A percentile compares a stretch with the other conserved stretches of the same genome.
phyloP scores from a whole-genome alignment of 2,797 vertebrate genomes.

The Cercopithecus petaurista region DNA sequence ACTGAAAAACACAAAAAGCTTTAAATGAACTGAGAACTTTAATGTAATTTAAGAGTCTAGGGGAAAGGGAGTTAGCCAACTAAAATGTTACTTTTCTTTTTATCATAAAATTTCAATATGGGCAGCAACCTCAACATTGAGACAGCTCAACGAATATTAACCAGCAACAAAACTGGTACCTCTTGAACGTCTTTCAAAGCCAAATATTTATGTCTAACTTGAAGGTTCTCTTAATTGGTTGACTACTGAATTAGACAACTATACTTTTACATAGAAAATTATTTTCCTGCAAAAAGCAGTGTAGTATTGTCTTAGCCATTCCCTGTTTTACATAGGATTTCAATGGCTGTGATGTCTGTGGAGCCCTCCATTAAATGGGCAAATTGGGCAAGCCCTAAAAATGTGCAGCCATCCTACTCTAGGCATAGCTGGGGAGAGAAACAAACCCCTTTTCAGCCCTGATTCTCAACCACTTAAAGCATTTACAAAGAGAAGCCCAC shows the following conservation, averaged over 20 bases:
- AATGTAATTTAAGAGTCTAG: neutral
- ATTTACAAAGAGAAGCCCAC: constrained; percentile 61
- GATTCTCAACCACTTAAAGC: constrained; percentile 39
- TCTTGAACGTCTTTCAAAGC: constrained; percentile 21
- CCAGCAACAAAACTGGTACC: neutral
- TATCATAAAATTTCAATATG: neutral
- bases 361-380: neutral
- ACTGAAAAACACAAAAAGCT: neutral
- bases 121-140: neutral
- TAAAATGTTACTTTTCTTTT: neutral
- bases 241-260: neutral
- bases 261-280: constrained; percentile 10
- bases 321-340: neutral
- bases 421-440: neutral
- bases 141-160: neutral
- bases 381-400: neutral
- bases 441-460: constrained; percentile 49
- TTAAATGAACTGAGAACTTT: neutral
- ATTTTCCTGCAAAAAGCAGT: neutral
- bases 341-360: neutral
- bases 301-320: neutral
- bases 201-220: neutral
- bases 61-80: neutral
- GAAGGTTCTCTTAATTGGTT: neutral
- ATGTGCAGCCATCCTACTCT: neutral